Evolutionary conservation across 2,888 invertebrate genomes (phyloP).

Genomic region (Hydroisotoma schaefferi): DNA sequence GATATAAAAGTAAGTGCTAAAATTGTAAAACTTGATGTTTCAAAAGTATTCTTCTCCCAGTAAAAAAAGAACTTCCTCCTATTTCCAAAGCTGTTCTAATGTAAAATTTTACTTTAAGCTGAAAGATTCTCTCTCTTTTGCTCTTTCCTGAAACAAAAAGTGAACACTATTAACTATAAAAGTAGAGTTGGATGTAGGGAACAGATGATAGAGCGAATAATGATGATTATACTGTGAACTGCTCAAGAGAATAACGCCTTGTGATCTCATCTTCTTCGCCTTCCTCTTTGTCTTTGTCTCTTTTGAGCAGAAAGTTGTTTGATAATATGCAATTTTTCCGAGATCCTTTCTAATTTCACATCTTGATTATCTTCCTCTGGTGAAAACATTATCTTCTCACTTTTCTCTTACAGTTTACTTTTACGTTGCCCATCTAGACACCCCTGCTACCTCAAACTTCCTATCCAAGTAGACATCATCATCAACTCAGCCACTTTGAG

Average conservation of each 20-base stretch:
- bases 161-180: too few species aligned
- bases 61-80: neutral
- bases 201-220: conserved; percentile 9
- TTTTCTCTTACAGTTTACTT: conserved; percentile 17
- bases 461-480: conserved; percentile 1
- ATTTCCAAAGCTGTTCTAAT: neutral
- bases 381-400: conserved; percentile 24
- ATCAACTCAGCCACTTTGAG: conserved; percentile 14
- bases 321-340: conserved; percentile 41
- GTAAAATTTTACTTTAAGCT: too few species aligned
- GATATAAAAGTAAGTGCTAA: neutral
- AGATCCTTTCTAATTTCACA: conserved; percentile 33
- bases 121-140: too few species aligned
- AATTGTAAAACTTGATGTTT: too few species aligned
- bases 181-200: neutral
- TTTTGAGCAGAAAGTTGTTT: conserved; percentile 14
- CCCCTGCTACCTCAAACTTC: conserved; percentile 10
- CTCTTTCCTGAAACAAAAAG: too few species aligned
- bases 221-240: conserved; percentile 16
- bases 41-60: too few species aligned
- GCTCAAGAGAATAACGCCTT: conserved; percentile 3
- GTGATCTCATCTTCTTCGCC: conserved; percentile 4
- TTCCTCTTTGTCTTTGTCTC: conserved; percentile 5
- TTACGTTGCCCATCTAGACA: conserved; percentile 10
- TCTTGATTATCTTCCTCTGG: conserved; percentile 33